phyloP scores from a whole-genome alignment of 2,113 vertebrate genomes.

The Platichthys stellatus region DNA sequence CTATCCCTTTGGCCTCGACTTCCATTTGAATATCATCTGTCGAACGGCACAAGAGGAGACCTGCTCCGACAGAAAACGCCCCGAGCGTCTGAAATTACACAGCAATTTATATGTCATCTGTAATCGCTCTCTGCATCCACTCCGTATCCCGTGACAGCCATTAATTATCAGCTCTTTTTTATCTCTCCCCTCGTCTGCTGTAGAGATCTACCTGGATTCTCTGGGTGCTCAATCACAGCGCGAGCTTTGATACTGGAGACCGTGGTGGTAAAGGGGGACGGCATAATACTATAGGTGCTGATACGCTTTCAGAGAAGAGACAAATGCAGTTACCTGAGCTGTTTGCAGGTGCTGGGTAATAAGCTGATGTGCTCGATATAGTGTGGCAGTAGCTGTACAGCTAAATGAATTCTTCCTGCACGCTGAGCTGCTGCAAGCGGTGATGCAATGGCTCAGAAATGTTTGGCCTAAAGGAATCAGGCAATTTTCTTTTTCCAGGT shows the following conservation, averaged over 20 bases:
- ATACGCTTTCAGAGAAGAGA: conserved; percentile 42
- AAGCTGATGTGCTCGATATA: conserved; percentile 44
- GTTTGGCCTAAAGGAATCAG: not conserved
- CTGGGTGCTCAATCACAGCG: conserved; percentile 40
- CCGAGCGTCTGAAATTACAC: conserved; percentile 82
- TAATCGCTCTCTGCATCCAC: conserved; percentile 74
- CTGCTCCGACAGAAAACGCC: conserved; percentile 72
- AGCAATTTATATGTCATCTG: conserved; percentile 85
- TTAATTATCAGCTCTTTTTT: conserved; percentile 80
- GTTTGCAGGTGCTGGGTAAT: conserved; percentile 28
- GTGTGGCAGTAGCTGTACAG: conserved; percentile 4
- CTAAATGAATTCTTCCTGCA: conserved; percentile 34
- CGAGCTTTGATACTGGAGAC: conserved; percentile 62
- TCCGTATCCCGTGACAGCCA: conserved; percentile 71
- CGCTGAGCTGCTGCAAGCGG: conserved; percentile 41
- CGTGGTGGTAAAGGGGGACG: conserved; percentile 31
- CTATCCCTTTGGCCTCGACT: conserved; percentile 60
- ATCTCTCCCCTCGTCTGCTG: conserved; percentile 49
- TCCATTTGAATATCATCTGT: conserved; percentile 77
- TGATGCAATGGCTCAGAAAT: conserved; percentile 32
- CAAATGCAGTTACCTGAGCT: conserved; percentile 19
- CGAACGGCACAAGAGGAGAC: conserved; percentile 77
- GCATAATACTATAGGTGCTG: conserved; percentile 25
- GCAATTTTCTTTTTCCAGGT: conserved; percentile 40
- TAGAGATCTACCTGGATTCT: conserved; percentile 65